These are phyloP conservation scores for Oryzias dopingdopingensis DNA, from an alignment of 2,797 vertebrate species.

Conservation along the genomic window DNA sequence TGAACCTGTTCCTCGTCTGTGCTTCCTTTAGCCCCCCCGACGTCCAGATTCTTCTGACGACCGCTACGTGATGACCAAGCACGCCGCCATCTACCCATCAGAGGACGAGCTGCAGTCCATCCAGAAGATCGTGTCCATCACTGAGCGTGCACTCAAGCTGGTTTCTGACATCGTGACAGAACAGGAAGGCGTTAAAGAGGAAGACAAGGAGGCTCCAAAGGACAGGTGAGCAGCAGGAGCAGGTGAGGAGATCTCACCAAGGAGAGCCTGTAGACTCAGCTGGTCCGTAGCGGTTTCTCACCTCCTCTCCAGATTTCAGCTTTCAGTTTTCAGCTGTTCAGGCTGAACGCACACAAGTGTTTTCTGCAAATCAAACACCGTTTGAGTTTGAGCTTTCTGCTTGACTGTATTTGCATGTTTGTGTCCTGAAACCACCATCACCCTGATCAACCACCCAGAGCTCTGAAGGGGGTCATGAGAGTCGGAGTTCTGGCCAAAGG, in stretches of 20 bases:
- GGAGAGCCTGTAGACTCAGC: too few relatives aligned
- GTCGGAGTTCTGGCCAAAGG: conserved; percentile 97
- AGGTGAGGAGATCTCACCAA: conserved; percentile 38
- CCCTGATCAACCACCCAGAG: conserved; percentile 48
- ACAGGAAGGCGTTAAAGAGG: conserved; percentile 87
- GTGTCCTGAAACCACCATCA: neutral
- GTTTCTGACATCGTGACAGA: conserved; percentile 95
- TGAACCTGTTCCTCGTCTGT: neutral
- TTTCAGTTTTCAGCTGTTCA: too few relatives aligned
- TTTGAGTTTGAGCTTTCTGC: neutral
- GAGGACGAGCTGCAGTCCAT: conserved; percentile 96
- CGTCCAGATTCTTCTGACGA: conserved; percentile 97
- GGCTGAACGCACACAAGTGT: too few relatives aligned
- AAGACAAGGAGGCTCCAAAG: conserved; percentile 83
- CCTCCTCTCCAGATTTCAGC: too few relatives aligned
- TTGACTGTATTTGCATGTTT: neutral
- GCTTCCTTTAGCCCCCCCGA: conserved; percentile 82
- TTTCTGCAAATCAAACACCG: too few relatives aligned
- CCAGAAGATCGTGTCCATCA: conserved; percentile 98
- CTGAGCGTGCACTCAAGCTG: conserved; percentile 94
- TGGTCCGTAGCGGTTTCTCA: too few relatives aligned
- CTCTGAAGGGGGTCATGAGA: conserved; percentile 94
- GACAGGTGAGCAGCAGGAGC: conserved; percentile 62
- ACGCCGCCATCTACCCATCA: conserved; percentile 94
- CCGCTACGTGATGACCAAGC: conserved; percentile 97